Conservation (phyloP, 1,140 invertebrate species). For the Camponotus floridanus region DNA sequence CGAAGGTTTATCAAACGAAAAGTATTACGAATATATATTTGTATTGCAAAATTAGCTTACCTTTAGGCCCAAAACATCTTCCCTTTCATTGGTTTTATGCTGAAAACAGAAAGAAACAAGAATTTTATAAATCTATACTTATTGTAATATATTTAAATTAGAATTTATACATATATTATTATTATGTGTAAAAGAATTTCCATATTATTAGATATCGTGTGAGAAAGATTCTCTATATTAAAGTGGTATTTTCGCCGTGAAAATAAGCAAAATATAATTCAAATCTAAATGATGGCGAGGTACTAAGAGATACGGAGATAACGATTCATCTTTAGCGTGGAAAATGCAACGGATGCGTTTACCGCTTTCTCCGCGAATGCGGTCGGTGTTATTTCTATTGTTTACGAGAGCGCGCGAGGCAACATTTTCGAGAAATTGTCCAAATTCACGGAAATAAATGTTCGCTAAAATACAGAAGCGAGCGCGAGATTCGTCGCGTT, state of each 20-base stretch:
- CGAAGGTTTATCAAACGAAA: background rate
- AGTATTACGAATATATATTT: background rate
- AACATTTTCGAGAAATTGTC: constrained; percentile 23
- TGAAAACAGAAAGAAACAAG: constrained; percentile 44
- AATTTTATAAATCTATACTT: background rate
- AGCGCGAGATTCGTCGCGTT: background rate
- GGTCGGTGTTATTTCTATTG: constrained; percentile 2
- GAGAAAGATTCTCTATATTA: background rate
- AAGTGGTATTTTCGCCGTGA: background rate
- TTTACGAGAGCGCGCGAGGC: background rate
- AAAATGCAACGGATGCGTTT: constrained; percentile 17
- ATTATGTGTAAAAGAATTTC: background rate
- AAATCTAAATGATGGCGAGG: background rate
- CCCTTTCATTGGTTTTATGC: constrained; percentile 61
- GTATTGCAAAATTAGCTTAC: constrained; percentile 29
- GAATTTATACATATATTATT: background rate
- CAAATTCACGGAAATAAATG: background rate
- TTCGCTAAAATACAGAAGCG: background rate
- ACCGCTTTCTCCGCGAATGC: constrained; percentile 36
- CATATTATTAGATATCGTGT: background rate
- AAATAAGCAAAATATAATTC: background rate
- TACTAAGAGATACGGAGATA: background rate
- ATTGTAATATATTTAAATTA: background rate
- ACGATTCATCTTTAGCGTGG: background rate
- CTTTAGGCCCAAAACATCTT: constrained; percentile 63